Percentiles rank a stretch among this genome's conserved stretches.
phyloP scores from a whole-genome alignment of 2,888 invertebrate genomes.

The Drosophila bunnanda region DNA sequence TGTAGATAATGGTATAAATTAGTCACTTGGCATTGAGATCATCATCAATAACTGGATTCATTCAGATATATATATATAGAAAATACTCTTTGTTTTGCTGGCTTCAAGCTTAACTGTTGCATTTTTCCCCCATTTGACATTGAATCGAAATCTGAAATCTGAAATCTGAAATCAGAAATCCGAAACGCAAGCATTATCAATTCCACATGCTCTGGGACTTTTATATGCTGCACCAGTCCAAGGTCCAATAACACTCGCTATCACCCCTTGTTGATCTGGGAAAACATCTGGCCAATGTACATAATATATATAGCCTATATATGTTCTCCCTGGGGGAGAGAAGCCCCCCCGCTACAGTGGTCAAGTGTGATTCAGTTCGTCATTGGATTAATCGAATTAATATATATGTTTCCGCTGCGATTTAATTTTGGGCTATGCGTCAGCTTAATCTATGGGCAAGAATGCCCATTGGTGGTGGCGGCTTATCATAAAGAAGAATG shows the following conservation, averaged over 20 bases:
- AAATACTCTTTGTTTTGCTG: conserved; percentile 6
- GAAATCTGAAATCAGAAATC: conserved; percentile 10
- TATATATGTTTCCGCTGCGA: conserved; percentile 7
- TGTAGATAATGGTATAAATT: conserved; percentile 1
- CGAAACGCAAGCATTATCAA: conserved; percentile 19
- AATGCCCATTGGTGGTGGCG: conserved; percentile 4
- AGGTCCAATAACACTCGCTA: conserved; percentile 15
- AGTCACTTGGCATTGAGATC: conserved; percentile 17
- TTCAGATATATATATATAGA: neutral
- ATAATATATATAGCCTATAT: neutral
- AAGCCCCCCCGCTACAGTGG: neutral
- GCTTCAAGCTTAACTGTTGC: conserved; percentile 3
- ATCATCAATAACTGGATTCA: conserved; percentile 4
- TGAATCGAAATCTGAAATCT: conserved; percentile 11
- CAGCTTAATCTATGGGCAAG: conserved; percentile 28
- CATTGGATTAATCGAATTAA: conserved; percentile 29
- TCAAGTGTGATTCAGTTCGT: conserved; percentile 7
- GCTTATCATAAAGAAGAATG: conserved; percentile 30
- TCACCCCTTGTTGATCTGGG: conserved; percentile 25
- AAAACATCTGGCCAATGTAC: conserved; percentile 26
- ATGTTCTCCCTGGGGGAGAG: neutral
- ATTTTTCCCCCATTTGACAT: conserved; percentile 27
- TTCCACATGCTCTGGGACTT: conserved; percentile 1
- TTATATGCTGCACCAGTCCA: conserved; percentile 28
- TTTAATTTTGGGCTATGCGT: conserved; percentile 34